Evolutionary conservation across 2,113 vertebrate species (phyloP), one percentile per base, ranked within the genome.

Genomic region (Atherinomorus stipes): DNA sequence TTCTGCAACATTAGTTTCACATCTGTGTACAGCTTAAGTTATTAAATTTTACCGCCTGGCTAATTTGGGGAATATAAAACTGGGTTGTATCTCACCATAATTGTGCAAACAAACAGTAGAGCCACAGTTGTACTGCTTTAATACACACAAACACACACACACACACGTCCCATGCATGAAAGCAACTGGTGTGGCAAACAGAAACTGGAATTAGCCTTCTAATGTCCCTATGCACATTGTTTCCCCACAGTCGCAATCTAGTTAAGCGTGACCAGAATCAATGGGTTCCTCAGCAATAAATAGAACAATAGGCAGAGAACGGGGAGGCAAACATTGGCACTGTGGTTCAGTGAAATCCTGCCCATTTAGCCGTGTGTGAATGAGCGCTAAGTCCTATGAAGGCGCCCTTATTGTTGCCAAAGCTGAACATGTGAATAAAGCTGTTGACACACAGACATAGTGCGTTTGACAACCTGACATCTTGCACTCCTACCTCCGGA

Each of bases 251-350:
- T 80, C 76, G 74, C 81, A 81, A 87, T 81, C 74, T 78, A 68
- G 83, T 85, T 90, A 83, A 86, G 85, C 65, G 56, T 88, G 85
- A 88, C 84, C 74, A 52, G 56, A 74, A 73, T 83, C 74, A 83
- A 54, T 85, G 71, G 61, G 77, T 78, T 73, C 54, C 50, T 72
- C 52, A 58, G 74, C 81, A 85, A 73, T 75, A 66, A 52, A 72
- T 51, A 64, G 62, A 81, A 88, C 89, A 84, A 84, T 61, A 56
- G 64, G 58, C 58, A 54, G 68, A 64, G 69, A 74, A 61, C 76
- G 54, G 50, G 26, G 78, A 70, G 65, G 59, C 59, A 69, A 76
- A 73, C 60, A 71, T 6, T 71, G 71, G 66, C 81, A 58, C 69
- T 16, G 68, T 19, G 62, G 23, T 34, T 61, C 50, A 62, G 60